Evolutionary conservation across 2,888 invertebrate genomes (phyloP), one percentile per base, ranked within the genome.

Genomic region (Monochamus alternatus): DNA sequence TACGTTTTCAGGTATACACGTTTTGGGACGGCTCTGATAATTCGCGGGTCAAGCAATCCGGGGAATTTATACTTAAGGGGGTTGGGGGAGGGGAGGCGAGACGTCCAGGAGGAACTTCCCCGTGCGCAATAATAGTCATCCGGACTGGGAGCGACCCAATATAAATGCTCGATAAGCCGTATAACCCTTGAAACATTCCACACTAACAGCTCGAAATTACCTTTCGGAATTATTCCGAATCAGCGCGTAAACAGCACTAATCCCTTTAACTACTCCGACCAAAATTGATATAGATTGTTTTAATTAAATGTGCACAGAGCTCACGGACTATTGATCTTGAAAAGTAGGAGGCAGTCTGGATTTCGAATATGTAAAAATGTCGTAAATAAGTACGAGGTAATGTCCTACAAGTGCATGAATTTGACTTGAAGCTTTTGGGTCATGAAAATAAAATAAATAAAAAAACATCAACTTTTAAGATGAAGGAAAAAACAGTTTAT

Each of bases 171-270:
- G 59, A 69, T 69, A 69, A 66, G 66, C 52, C 52, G 51, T 52
- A 52, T 55, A 66, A 66, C 66, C 66, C 66, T 52, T 52, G 51
- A 66, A 69, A 74, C 78, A 78, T 78, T 78, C 74, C 76, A 58
- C 74, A 75, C 75, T 76, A 78, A 73, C 76, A 76, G 75, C 67
- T 76, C 63, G 72, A 70, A 78, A 78, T 78, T 76, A 75, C 76
- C 78, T 67, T 70, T 65, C 69, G 75, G 64, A 71, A 66, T 74
- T 74, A 74, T 74, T 74, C 73, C 73, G 67, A 75, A 66, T 78
- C 74, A 72, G 70, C 75, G 75, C 78, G 73, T 75, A 55, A 72
- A 68, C 75, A 75, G 63, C 70, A 69, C 75, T 70, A 65, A 75
- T 70, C 70, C 70, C 55, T 71, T 75, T 69, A 64, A 75, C 70